These are phyloP conservation scores for Perdita meconis DNA, from an alignment of 2,888 invertebrate genomes.

Conservation along the genomic window DNA sequence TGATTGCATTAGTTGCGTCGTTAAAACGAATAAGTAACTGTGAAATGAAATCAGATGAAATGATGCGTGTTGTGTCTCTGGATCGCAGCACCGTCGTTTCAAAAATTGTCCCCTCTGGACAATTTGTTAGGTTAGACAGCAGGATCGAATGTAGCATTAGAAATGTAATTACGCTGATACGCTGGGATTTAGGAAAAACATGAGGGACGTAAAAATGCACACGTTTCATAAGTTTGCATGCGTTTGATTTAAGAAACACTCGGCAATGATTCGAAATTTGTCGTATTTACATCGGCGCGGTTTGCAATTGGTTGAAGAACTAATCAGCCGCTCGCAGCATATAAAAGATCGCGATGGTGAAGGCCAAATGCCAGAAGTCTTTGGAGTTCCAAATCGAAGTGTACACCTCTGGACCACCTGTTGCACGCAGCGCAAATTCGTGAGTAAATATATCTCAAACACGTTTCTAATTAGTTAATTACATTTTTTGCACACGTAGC, in stretches of 20 bases:
- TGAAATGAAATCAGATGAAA: slow-evolving; percentile 1
- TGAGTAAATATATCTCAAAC: slow-evolving; percentile 60
- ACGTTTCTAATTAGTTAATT: neutral
- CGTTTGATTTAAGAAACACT: slow-evolving; percentile 21
- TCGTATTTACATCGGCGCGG: slow-evolving; percentile 67
- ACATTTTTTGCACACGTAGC: too few relatives aligned
- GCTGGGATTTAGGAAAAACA: neutral
- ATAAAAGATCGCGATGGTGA: slow-evolving; percentile 56
- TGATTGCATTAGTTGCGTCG: neutral
- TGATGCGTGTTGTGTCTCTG: neutral
- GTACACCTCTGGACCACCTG: slow-evolving; percentile 62
- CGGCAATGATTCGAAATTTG: slow-evolving; percentile 68
- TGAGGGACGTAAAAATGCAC: neutral
- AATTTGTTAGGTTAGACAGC: slow-evolving; percentile 18
- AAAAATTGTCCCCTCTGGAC: neutral
- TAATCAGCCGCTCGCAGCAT: slow-evolving; percentile 46
- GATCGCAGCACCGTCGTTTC: neutral
- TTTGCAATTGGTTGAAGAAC: slow-evolving; percentile 73
- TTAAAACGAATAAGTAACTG: neutral
- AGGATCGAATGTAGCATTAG: neutral
- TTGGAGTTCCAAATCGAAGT: slow-evolving; percentile 28
- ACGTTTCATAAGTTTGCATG: neutral
- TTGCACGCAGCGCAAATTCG: slow-evolving; percentile 54
- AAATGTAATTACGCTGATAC: neutral
- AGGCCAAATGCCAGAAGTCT: slow-evolving; percentile 54